These are phyloP conservation scores for Penaeus japonicus DNA, from an alignment of 1,140 invertebrate species.

Conservation along the genomic window DNA sequence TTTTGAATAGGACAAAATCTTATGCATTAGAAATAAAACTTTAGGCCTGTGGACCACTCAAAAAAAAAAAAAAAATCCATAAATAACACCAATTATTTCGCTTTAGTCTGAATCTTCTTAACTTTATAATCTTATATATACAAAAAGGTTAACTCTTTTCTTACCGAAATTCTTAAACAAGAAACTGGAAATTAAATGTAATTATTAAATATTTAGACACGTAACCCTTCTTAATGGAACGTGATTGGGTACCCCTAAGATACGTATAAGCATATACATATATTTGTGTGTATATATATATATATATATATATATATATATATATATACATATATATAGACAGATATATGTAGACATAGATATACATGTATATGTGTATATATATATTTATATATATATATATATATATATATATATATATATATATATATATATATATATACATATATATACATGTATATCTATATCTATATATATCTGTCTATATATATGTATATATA, in stretches of 20 bases:
- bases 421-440: conserved; percentile 21
- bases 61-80: too few relatives aligned
- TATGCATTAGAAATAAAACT: too few relatives aligned
- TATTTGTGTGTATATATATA: background rate
- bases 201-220: too few relatives aligned
- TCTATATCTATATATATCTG: background rate
- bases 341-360: background rate
- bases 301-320: background rate
- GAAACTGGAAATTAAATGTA: too few relatives aligned
- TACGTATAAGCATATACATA: background rate
- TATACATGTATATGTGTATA: background rate
- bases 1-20: too few relatives aligned
- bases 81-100: too few relatives aligned
- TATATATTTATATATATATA: background rate
- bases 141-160: too few relatives aligned
- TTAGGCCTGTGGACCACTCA: too few relatives aligned
- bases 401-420: conserved; percentile 2
- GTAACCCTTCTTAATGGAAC: too few relatives aligned
- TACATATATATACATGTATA: background rate
- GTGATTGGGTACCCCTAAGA: background rate
- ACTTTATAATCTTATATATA: too few relatives aligned
- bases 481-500: background rate
- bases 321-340: conserved; percentile 15
- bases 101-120: too few relatives aligned
- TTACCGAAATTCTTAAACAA: too few relatives aligned